Evolutionary conservation across 2,113 vertebrate genomes (phyloP).

Genomic region (Spea multiplicata): DNA sequence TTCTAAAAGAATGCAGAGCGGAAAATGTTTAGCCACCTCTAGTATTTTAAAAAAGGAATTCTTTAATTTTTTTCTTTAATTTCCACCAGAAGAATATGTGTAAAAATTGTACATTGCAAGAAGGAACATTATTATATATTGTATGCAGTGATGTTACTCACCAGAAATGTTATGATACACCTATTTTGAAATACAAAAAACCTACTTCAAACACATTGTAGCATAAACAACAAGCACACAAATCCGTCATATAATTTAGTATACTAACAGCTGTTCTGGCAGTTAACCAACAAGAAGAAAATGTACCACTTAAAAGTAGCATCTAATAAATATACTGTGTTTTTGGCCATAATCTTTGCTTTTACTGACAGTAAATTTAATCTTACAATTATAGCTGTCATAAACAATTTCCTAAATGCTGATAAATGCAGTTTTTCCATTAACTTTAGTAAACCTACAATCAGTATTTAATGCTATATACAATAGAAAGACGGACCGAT

Average conservation of each 20-base stretch:
- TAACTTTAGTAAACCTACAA: too few relatives aligned
- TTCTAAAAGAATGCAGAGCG: conserved; percentile 68
- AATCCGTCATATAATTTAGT: conserved; percentile 60
- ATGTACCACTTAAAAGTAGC: conserved; percentile 59
- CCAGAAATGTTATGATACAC: conserved; percentile 63
- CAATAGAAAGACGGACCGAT: too few relatives aligned
- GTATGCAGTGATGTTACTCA: conserved; percentile 63
- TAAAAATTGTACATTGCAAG: conserved; percentile 56
- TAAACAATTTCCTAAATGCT: conserved; percentile 21
- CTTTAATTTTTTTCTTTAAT: conserved; percentile 67
- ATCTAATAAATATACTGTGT: conserved; percentile 58
- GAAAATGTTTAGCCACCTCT: conserved; percentile 70
- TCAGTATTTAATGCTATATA: too few relatives aligned
- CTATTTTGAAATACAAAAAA: conserved; percentile 63
- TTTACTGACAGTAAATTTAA: conserved; percentile 57
- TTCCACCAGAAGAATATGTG: conserved; percentile 65
- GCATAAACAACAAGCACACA: conserved; percentile 55
- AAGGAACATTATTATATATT: conserved; percentile 63
- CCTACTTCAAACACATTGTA: conserved; percentile 60
- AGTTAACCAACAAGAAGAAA: conserved; percentile 52
- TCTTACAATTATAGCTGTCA: conserved; percentile 13
- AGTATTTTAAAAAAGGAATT: conserved; percentile 67
- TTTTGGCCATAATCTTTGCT: conserved; percentile 46
- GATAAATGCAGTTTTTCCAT: conserved; percentile 1
- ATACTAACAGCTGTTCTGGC: conserved; percentile 61